Evolutionary conservation across 1,140 invertebrate genomes (phyloP).

Genomic region (Drosophila micromelanica): DNA sequence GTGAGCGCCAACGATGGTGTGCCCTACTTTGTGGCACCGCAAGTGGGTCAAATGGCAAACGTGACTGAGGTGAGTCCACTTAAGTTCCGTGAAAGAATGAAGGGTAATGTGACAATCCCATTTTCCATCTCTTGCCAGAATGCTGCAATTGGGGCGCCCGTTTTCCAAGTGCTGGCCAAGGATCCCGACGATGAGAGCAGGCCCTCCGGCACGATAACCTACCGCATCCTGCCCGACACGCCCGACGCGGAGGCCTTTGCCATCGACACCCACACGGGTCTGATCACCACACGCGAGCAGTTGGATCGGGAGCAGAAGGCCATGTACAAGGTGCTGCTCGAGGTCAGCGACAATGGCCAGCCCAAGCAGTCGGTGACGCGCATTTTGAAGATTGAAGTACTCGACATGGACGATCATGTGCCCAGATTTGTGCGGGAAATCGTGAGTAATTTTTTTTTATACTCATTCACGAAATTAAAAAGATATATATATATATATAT

Average conservation of each 20-base stretch:
- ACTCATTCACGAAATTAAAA: no score
- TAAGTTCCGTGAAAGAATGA: neutral
- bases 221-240: conserved; percentile 89
- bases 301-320: conserved; percentile 90
- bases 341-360: conserved; percentile 90
- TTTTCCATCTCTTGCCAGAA: conserved; percentile 83
- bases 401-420: conserved; percentile 92
- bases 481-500: no score
- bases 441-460: conserved; percentile 85
- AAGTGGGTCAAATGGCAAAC: conserved; percentile 88
- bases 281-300: conserved; percentile 89
- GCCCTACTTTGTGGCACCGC: conserved; percentile 90
- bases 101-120: neutral
- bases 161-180: conserved; percentile 91
- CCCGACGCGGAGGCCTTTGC: conserved; percentile 88
- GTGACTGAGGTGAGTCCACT: conserved; percentile 87
- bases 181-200: conserved; percentile 92
- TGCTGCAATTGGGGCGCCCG: conserved; percentile 89
- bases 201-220: conserved; percentile 90
- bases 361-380: conserved; percentile 90
- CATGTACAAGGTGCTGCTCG: conserved; percentile 90
- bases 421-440: conserved; percentile 89
- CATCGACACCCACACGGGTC: conserved; percentile 88
- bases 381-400: conserved; percentile 88
- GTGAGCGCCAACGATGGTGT: conserved; percentile 93